Evolutionary conservation across 2,797 vertebrate genomes (phyloP).

Genomic region (Coracias cyanogaster): DNA sequence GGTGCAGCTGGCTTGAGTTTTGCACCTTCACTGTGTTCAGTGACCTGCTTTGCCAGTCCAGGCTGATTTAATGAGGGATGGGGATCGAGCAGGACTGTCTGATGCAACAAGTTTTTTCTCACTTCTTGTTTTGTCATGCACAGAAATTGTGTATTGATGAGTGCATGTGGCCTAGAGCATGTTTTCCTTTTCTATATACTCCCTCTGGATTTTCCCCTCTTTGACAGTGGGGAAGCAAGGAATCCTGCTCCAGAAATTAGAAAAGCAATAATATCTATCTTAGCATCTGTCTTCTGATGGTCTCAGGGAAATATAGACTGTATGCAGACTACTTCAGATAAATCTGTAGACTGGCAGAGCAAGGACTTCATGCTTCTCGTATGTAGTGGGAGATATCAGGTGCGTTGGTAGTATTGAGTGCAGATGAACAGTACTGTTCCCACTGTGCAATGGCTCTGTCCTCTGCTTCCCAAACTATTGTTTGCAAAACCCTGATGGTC

Average conservation of each 20-base stretch:
- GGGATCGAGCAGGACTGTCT: background rate
- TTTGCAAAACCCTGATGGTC: background rate
- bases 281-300: background rate
- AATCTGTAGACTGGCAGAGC: background rate
- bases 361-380: background rate
- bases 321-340: background rate
- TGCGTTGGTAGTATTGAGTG: background rate
- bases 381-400: background rate
- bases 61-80: slow-evolving; percentile 3
- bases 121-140: background rate
- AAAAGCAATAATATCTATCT: background rate
- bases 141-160: background rate
- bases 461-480: background rate
- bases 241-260: background rate
- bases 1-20: background rate
- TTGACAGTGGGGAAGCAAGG: background rate
- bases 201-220: background rate
- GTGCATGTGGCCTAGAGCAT: background rate
- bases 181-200: background rate
- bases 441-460: background rate
- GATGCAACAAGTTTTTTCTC: background rate
- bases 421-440: background rate
- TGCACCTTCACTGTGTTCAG: slow-evolving; percentile 10
- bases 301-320: background rate
- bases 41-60: background rate